Conservation (phyloP, 2,113 vertebrate species). For the Halcyon malimbica region DNA sequence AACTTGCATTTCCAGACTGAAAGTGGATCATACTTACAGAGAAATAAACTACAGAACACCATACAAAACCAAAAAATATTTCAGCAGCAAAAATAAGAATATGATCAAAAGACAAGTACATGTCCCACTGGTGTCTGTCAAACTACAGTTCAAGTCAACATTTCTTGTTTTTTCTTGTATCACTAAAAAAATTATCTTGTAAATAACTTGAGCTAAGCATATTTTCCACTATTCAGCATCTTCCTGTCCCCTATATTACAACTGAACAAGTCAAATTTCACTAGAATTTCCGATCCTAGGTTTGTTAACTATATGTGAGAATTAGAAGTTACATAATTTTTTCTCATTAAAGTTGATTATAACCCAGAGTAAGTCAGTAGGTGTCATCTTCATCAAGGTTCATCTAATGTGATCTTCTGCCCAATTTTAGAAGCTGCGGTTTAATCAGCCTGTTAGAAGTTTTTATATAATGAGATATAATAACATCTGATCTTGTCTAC, state of each 20-base stretch:
- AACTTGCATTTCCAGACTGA: not conserved
- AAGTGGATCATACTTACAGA: not conserved
- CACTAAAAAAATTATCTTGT: not conserved
- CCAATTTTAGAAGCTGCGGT: not conserved
- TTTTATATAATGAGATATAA: not conserved
- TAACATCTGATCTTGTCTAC: not conserved
- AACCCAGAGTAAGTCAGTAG: constrained; percentile 17
- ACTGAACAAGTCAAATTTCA: not conserved
- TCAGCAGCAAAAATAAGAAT: not conserved
- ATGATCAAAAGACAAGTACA: not conserved
- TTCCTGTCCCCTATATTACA: not conserved
- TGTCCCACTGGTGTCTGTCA: not conserved
- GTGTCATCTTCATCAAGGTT: not conserved
- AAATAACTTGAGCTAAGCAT: not conserved
- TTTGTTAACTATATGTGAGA: not conserved
- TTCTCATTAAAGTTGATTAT: not conserved
- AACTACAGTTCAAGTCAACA: not conserved
- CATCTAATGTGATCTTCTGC: not conserved
- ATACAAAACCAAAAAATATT: not conserved
- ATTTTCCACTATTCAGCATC: not conserved
- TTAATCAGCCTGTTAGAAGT: not conserved
- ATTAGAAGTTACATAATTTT: not conserved
- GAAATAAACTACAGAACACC: not conserved
- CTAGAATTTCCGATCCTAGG: not conserved
- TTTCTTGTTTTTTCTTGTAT: not conserved